Base-by-base conservation (phyloP, 2,888 invertebrate species). In the Emmelina monodactyla region DNA sequence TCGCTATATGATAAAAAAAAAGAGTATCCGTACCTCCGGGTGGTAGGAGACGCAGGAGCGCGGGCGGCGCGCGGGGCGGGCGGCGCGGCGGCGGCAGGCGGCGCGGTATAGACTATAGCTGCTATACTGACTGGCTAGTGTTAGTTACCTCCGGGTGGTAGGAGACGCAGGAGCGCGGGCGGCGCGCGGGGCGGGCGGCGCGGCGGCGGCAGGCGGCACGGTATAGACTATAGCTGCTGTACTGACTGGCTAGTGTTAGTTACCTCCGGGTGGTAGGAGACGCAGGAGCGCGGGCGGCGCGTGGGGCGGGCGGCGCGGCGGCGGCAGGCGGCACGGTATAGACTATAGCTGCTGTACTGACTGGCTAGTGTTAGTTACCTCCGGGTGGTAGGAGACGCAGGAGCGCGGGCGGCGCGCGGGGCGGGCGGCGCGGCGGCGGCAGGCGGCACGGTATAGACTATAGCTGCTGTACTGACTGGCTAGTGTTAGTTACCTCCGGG, bases 111-210 rank as follows among this genome's bases (percentile, higher is more conserved):
- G n/a, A n/a, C n/a, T n/a, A n/a, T n/a, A n/a, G n/a, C n/a, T n/a
- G n/a, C n/a, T n/a, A n/a, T n/a, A n/a, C n/a, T n/a, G n/a, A n/a
- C n/a, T n/a, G n/a, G n/a, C n/a, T n/a, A n/a, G n/a, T n/a, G n/a
- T n/a, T n/a, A n/a, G n/a, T n/a, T 72, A 87, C 91, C 82, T 93
- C 92, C 3, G 92, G 92, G 66, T 94, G 94, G 68, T 93, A 94
- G 47, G 90, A 92, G 63, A 92, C 89, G 75, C 94, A 94, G 54
- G 86, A 83, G 33, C 88, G 88, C 46, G 91, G 82, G 39, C 91
- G 85, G 55, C 88, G 89, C 50, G 89, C 83, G 45, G 85, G 83
- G 62, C 85, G 87, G 54, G 82, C 82, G 15, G 82, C 69, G 50
- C 84, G 83, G 43, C 86, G 83, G 47, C 85, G 82, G 57, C 78